A percentile compares a stretch with the other conserved stretches of the same genome.
phyloP scores from a whole-genome alignment of 1,140 invertebrate species.

The Lordiphosa stackelbergi region DNA sequence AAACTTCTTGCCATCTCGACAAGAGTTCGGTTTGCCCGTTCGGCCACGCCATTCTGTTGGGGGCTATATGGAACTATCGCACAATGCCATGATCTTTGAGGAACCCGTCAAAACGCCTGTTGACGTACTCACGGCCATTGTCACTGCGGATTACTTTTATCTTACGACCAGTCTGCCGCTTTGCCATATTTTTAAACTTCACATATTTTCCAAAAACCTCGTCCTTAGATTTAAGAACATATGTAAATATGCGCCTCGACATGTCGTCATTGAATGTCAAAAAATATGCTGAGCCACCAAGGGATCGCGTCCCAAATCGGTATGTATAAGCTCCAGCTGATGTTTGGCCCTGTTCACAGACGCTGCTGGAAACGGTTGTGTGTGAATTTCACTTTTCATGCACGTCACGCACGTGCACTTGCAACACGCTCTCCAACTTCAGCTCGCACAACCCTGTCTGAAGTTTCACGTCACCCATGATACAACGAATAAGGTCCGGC shows the following conservation, averaged over 20 bases:
- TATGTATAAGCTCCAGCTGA: too few species aligned
- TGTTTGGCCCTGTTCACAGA: too few species aligned
- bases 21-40: not conserved
- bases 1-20: slow-evolving; percentile 10
- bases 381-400: slow-evolving; percentile 2
- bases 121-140: slow-evolving; percentile 4
- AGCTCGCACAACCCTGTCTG: too few species aligned
- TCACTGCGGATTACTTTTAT: too few species aligned
- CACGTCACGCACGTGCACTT: not conserved
- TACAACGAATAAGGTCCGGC: too few species aligned
- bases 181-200: slow-evolving; percentile 4
- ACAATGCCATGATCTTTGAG: too few species aligned
- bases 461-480: too few species aligned
- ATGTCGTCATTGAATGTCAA: slow-evolving; percentile 11
- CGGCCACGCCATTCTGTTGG: slow-evolving; percentile 10
- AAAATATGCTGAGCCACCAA: slow-evolving; percentile 4
- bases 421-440: too few species aligned
- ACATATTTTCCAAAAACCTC: slow-evolving; percentile 13
- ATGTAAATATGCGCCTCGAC: slow-evolving; percentile 11
- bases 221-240: slow-evolving; percentile 10
- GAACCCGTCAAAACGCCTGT: too few species aligned
- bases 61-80: not conserved
- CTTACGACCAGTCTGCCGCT: too few species aligned
- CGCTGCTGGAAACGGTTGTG: not conserved
- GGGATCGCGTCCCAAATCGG: not conserved